phyloP scores from a whole-genome alignment of 1,140 invertebrate genomes.

The Philotrypesis tridentata region DNA sequence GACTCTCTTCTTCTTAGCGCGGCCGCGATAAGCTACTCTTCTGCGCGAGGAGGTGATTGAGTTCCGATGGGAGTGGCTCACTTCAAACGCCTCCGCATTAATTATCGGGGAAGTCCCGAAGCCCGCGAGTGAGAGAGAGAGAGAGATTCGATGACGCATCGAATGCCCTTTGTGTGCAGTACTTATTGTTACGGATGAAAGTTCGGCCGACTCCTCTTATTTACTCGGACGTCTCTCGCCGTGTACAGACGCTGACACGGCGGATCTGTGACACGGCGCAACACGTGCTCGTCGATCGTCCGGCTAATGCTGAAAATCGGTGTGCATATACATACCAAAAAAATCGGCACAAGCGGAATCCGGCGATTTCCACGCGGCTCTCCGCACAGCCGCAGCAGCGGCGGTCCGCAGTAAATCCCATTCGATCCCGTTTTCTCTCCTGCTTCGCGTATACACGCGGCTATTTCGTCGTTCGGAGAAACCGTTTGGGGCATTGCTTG shows the following conservation, averaged over 20 bases:
- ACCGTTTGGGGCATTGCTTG: slow-evolving; percentile 15
- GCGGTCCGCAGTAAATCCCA: neutral
- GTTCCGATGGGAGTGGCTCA: slow-evolving; percentile 43
- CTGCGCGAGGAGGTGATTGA: slow-evolving; percentile 28
- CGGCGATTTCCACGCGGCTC: slow-evolving; percentile 6
- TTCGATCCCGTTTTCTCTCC: slow-evolving; percentile 18
- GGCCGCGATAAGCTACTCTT: slow-evolving; percentile 17
- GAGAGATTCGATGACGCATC: neutral
- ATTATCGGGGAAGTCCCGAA: slow-evolving; percentile 31
- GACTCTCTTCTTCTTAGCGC: slow-evolving; percentile 8
- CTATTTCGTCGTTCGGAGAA: slow-evolving; percentile 15
- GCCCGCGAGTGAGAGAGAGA: no score
- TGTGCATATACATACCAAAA: no score
- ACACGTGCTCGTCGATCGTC: no score
- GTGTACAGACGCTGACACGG: no score
- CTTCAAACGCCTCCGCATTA: slow-evolving; percentile 47
- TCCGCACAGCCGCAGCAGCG: no score
- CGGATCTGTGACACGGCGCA: no score
- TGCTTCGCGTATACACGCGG: neutral
- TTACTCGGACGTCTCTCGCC: no score
- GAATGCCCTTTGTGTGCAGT: no score
- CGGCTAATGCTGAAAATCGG: no score
- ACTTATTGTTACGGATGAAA: no score
- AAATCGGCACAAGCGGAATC: no score
- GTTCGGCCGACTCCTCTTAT: no score